A percentile compares a stretch with the other conserved stretches of the same genome.
Conservation (phyloP, 35 echinoderm and acorn worm genomes). For the Lytechinus variegatus region DNA sequence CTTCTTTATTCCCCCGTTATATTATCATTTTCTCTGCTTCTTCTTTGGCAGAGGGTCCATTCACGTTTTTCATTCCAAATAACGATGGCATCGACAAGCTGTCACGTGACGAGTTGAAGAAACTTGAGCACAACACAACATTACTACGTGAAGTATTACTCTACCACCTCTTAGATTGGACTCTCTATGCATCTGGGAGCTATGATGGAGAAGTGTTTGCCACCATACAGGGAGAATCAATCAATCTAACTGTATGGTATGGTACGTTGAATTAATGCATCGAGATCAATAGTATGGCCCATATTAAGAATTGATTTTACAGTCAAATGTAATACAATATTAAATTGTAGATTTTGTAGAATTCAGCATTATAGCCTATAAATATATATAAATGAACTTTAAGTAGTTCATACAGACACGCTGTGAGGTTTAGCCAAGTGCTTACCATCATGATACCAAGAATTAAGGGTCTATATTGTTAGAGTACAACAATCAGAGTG, state of each 20-base stretch:
- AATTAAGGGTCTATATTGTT: too few relatives aligned
- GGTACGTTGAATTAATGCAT: not conserved
- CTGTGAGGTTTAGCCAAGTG: too few relatives aligned
- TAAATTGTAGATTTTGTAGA: too few relatives aligned
- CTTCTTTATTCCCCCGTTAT: too few relatives aligned
- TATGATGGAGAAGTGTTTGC: conserved; percentile 38
- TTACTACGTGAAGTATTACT: conserved; percentile 30
- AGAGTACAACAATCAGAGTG: too few relatives aligned
- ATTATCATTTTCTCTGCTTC: not conserved
- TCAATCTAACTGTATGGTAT: conserved; percentile 60
- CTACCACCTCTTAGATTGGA: conserved; percentile 58
- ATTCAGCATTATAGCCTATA: too few relatives aligned
- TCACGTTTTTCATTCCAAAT: conserved; percentile 57
- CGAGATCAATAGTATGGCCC: too few relatives aligned
- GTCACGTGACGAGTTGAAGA: conserved; percentile 29
- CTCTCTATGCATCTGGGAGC: conserved; percentile 45
- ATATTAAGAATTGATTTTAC: too few relatives aligned
- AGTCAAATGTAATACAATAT: too few relatives aligned
- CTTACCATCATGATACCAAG: too few relatives aligned
- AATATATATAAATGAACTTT: too few relatives aligned
- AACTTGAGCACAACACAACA: conserved; percentile 9
- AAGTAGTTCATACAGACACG: too few relatives aligned
- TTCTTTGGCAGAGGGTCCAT: conserved; percentile 30
- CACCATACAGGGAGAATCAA: conserved; percentile 37
- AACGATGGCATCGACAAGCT: conserved; percentile 50